These are phyloP conservation scores for Parnassius mnemosyne DNA, from an alignment of 2,888 invertebrate genomes.

Conservation along the genomic window DNA sequence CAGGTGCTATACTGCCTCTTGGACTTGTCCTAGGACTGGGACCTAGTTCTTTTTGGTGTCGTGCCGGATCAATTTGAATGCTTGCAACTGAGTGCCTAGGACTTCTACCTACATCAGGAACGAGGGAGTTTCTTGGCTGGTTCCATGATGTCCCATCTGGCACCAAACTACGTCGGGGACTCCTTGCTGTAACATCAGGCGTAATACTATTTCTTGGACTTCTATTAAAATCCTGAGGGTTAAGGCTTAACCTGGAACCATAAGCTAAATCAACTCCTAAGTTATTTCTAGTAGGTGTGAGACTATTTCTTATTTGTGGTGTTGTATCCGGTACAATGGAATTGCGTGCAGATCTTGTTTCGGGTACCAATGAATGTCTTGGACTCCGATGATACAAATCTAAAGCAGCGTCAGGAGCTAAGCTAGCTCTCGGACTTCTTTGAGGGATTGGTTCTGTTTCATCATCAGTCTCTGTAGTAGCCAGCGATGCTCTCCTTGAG, in stretches of 20 bases:
- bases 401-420: constrained; percentile 78
- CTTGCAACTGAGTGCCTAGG: constrained; percentile 80
- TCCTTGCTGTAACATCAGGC: constrained; percentile 72
- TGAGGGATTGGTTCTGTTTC: constrained; percentile 70
- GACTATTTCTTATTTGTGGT: constrained; percentile 76
- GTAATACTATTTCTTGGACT: constrained; percentile 75
- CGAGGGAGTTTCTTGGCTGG: constrained; percentile 81
- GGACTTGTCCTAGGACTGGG: constrained; percentile 80
- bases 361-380: constrained; percentile 79
- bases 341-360: constrained; percentile 80
- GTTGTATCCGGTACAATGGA: constrained; percentile 82
- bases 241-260: constrained; percentile 79
- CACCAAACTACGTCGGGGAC: constrained; percentile 81
- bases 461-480: constrained; percentile 83
- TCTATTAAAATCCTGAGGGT: constrained; percentile 78
- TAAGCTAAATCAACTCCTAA: constrained; percentile 80
- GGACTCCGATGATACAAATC: constrained; percentile 80
- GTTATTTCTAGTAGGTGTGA: constrained; percentile 81
- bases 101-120: constrained; percentile 80
- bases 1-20: constrained; percentile 78
- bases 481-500: constrained; percentile 80
- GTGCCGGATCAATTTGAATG: constrained; percentile 68
- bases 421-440: constrained; percentile 79
- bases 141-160: constrained; percentile 79
- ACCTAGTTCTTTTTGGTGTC: constrained; percentile 72